Percentiles rank a stretch among this genome's conserved stretches.
Evolutionary conservation across 1,140 invertebrate species (phyloP).

Genomic region (Sarcophaga peregrina): DNA sequence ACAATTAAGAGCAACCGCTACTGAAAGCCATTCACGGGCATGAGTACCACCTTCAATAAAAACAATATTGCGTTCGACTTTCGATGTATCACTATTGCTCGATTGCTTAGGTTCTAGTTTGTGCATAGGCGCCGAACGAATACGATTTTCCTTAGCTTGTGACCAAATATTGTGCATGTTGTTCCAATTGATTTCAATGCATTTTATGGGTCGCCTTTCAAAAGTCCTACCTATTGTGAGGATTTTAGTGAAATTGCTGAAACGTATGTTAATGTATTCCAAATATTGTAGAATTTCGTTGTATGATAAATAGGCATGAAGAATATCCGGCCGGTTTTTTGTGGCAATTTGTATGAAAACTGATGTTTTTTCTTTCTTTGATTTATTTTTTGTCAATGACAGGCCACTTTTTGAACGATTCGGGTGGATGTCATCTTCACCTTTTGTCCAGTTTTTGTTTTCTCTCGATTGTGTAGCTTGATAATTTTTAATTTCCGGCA

Average conservation of each 20-base stretch:
- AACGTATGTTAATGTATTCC: constrained; percentile 64
- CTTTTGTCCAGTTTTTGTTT: not conserved
- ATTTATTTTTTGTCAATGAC: not conserved
- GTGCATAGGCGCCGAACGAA: not conserved
- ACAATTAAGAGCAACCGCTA: constrained; percentile 72
- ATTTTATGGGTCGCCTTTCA: constrained; percentile 70
- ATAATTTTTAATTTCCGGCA: constrained; percentile 3
- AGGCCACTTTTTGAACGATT: not conserved
- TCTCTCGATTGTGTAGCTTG: not conserved
- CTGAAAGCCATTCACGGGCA: constrained; percentile 76
- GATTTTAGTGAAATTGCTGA: constrained; percentile 67
- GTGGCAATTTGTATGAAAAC: not conserved
- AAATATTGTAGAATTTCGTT: constrained; percentile 64
- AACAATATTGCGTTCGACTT: constrained; percentile 56
- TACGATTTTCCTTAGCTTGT: constrained; percentile 36
- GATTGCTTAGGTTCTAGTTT: not conserved
- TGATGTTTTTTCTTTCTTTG: not conserved
- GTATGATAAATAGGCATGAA: constrained; percentile 59
- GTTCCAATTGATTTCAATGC: constrained; percentile 69
- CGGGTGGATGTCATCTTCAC: not conserved
- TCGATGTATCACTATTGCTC: not conserved
- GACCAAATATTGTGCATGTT: constrained; percentile 21
- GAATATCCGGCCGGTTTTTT: constrained; percentile 52
- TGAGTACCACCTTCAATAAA: constrained; percentile 72
- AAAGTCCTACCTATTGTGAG: constrained; percentile 69